Evolutionary conservation across 2,888 invertebrate genomes (phyloP), one percentile per base, ranked within the genome.

Genomic region (Tipula lateralis): DNA sequence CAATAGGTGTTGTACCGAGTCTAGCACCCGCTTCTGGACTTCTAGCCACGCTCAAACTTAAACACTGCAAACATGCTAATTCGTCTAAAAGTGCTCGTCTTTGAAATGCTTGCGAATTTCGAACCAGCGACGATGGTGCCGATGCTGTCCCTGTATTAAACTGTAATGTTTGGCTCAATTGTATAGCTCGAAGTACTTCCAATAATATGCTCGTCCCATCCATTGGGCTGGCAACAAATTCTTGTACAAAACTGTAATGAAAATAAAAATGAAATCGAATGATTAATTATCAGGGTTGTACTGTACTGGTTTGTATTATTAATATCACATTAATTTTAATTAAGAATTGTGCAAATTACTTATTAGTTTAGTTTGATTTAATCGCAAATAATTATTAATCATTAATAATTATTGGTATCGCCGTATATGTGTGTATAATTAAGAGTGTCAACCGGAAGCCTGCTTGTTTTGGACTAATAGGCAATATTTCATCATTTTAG

Each of bases 41-140:
- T 85, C 96, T 91, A 86, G 93, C 93, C 87, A 95, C 95, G 90
- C 96, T 96, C 86, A 94, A 94, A 88, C 95, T 94, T 3, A 97
- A 91, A 88, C 97, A 97, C 90, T 97, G 96, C 91, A 97, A 92
- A 89, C 97, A 97, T 85, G 97, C 95, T 87, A 97, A 91, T 90
- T 97, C 97, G 89, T 97, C 97, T 39, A 96, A 91, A 85, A 97
- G 92, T 0, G 95, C 95, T 86, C 96, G 91, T 83, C 95, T 91
- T 86, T 95, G 92, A 29, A 94, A 92, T 5, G 94, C 93, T 3
- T 94, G 94, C 0, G 94, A 92, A 13, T 94, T 90, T 86, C 92
- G 90, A 6, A 91, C 91, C 86, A 91, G 89, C 36, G 91, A 90
- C 16, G 87, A 86, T n/a, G 88, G 88, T 84, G 87, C 86, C 84